A percentile compares a stretch with the other conserved stretches of the same genome.
Conservation (phyloP, 2,888 invertebrate species). For the Sinhomidia bicolor region DNA sequence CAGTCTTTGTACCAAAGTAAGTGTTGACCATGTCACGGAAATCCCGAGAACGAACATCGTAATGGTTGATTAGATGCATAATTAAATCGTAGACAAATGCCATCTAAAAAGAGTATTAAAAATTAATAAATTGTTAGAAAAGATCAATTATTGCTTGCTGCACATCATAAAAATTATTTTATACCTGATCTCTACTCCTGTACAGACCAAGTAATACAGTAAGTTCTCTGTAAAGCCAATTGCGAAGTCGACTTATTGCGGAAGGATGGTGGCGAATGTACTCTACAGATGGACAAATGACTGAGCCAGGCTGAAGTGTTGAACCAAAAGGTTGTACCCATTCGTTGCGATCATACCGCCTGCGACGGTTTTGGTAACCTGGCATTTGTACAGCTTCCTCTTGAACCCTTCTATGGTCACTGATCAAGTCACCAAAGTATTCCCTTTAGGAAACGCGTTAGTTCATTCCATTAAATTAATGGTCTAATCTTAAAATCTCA, state of each 20-base stretch:
- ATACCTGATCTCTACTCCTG: constrained; percentile 78
- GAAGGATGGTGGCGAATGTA: constrained; percentile 85
- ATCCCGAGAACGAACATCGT: constrained; percentile 82
- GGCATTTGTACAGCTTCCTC: constrained; percentile 41
- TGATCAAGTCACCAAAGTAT: constrained; percentile 69
- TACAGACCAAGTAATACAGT: constrained; percentile 85
- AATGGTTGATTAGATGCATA: constrained; percentile 86
- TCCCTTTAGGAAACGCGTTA: constrained; percentile 64
- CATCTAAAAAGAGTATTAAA: constrained; percentile 84
- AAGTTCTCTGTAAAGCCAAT: constrained; percentile 94
- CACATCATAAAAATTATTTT: background rate
- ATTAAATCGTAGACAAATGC: constrained; percentile 87
- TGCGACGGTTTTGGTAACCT: constrained; percentile 77
- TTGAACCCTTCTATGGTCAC: constrained; percentile 46
- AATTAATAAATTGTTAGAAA: too few species aligned
- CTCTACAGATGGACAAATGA: constrained; percentile 75
- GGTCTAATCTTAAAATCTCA: background rate
- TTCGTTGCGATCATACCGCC: constrained; percentile 78
- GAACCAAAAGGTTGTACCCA: constrained; percentile 77
- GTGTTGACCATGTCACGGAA: constrained; percentile 88
- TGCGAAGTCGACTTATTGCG: constrained; percentile 90
- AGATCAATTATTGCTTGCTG: too few species aligned
- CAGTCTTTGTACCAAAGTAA: constrained; percentile 88
- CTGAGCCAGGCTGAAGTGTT: constrained; percentile 72
- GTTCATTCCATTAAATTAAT: background rate